Evolutionary conservation across 2,797 vertebrate genomes (phyloP).

Genomic region (Pseudomugil tenellus): DNA sequence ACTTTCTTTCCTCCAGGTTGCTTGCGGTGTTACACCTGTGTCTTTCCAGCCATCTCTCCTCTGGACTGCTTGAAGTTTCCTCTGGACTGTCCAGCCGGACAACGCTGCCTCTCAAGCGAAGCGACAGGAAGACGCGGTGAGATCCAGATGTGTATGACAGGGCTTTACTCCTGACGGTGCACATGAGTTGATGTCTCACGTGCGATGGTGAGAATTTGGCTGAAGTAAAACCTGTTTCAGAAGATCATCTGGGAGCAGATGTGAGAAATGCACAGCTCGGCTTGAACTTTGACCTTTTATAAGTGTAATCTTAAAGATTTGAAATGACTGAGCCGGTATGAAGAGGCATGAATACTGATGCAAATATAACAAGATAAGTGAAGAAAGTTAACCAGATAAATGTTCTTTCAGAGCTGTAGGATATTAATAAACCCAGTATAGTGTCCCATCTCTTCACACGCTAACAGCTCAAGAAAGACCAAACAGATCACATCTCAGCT

Average conservation of each 20-base stretch:
- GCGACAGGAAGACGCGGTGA: slow-evolving; percentile 75
- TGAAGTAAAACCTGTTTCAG: slow-evolving; percentile 31
- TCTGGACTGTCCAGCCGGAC: slow-evolving; percentile 73
- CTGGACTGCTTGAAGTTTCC: slow-evolving; percentile 82
- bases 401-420: not conserved
- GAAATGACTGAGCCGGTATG: not conserved
- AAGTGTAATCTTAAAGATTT: not conserved
- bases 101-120: slow-evolving; percentile 80
- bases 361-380: not conserved
- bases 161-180: not conserved
- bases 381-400: not conserved
- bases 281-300: not conserved
- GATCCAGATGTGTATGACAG: slow-evolving; percentile 10
- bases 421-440: not conserved
- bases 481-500: slow-evolving; percentile 10
- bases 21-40: slow-evolving; percentile 82
- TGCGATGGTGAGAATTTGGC: slow-evolving; percentile 17
- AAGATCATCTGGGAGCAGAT: slow-evolving; percentile 8
- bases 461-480: slow-evolving; percentile 13
- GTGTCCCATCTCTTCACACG: not conserved
- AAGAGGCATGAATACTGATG: not conserved
- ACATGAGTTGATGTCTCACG: not conserved
- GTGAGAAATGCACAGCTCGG: not conserved
- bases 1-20: slow-evolving; percentile 44
- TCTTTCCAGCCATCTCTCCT: slow-evolving; percentile 82